Base-by-base conservation (phyloP, 53 echinoderm and acorn worm species). In the Echinarachnius parma region DNA sequence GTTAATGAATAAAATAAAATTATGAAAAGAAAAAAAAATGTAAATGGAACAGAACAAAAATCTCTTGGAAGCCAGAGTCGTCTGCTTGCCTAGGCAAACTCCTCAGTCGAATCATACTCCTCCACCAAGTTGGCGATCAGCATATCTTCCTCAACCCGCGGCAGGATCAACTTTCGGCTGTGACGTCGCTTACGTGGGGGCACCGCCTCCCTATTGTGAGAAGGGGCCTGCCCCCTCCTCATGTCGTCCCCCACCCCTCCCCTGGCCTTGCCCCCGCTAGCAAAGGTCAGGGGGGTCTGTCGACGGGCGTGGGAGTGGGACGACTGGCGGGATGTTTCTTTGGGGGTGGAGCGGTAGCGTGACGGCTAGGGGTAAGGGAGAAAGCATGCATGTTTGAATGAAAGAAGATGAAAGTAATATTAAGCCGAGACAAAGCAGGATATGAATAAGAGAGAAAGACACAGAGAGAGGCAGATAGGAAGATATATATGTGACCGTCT, bases 331-430 rank as follows among this genome's bases (percentile, higher is more conserved):
- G 56, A 37, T 5, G 24, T 53, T 59, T 75, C 75, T 37, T 42
- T 42, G 2, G 75, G 75, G 36, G 75, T 75, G 20, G 75, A 75
- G 10, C 59, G 58, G 23, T 75, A 75, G 15, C 75, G 34, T 20
- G 58, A 44, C n/a, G 59, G 19, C 75, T 75, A 11, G 59, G 31
- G 28, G 31, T 14, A 27, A 8, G 14, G 49, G 48, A 5, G 27
- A 48, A 20, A 64, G 48, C 48, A 30, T 30, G 31, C 67, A 31
- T 48, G 66, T 45, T n/a, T 45, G 46, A 45, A 13, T 15, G 1
- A 45, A 45, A 13, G 1, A 45, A 45, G 5, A 13, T 45, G 2
- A 45, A 45, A 45, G 46, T 45, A 45, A 45, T n/a, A 49, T 28
- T n/a, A n/a, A n/a, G n/a, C n/a, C n/a, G n/a, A n/a, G n/a, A n/a